Percentiles rank a stretch among this genome's conserved stretches.
Evolutionary conservation across 92 coral and sea anemone genomes (phyloP).

Genomic region (Epizoanthus rinbou): DNA sequence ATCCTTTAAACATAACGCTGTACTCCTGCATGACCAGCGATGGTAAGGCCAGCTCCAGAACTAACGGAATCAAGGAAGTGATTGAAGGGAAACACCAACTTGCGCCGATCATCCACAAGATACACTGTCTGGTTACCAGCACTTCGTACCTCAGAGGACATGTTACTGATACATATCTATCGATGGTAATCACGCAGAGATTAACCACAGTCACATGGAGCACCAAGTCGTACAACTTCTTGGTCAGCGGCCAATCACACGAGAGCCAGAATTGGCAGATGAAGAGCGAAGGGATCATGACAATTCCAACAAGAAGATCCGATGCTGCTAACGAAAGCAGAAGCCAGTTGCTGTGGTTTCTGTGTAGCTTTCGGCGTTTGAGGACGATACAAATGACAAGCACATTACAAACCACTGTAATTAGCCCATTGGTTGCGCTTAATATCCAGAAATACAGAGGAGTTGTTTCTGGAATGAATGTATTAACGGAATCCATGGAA

Average conservation of each 20-base stretch:
- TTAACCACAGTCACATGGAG: conserved; percentile 62
- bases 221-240: conserved; percentile 59
- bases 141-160: conserved; percentile 48
- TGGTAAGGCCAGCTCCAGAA: conserved; percentile 36
- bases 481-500: not conserved
- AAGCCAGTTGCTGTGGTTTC: conserved; percentile 65
- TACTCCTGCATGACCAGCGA: conserved; percentile 8
- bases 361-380: conserved; percentile 35
- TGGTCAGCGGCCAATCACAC: conserved; percentile 57
- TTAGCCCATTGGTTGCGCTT: conserved; percentile 54
- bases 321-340: conserved; percentile 58
- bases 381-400: conserved; percentile 55
- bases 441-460: conserved; percentile 65
- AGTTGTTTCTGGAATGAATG: conserved; percentile 53
- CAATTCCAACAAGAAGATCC: conserved; percentile 55
- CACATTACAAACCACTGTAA: conserved; percentile 59
- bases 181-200: conserved; percentile 62
- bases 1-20: conserved; percentile 33
- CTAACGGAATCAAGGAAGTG: conserved; percentile 23
- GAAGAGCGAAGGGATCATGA: conserved; percentile 67
- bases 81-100: conserved; percentile 55
- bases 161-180: conserved; percentile 61
- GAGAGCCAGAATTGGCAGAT: conserved; percentile 53
- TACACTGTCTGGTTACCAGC: conserved; percentile 43
- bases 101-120: conserved; percentile 44